Conservation (phyloP, 2,113 vertebrate species). For the Coptodon bakossiorum region DNA sequence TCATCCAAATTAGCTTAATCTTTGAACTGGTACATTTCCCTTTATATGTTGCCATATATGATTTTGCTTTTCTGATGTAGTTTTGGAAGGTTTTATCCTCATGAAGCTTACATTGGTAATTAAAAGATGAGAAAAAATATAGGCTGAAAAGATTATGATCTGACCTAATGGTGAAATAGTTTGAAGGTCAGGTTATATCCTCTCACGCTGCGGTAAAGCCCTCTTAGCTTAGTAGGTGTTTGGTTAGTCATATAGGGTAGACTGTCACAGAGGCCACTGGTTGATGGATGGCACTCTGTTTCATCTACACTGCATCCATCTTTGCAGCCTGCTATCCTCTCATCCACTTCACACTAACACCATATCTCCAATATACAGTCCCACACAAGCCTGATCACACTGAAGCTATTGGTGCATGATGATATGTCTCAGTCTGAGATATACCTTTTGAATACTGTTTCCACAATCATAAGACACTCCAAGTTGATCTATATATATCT, state of each 20-base stretch:
- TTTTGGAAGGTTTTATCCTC: background rate
- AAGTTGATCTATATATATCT: background rate
- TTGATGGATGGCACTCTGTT: conserved; percentile 38
- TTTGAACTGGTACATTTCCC: background rate
- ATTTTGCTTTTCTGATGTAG: background rate
- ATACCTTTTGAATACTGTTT: background rate
- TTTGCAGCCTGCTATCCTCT: conserved; percentile 20
- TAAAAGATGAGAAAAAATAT: background rate
- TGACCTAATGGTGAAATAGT: background rate
- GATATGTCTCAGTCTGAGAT: background rate
- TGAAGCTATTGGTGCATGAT: background rate
- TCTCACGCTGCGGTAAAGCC: background rate
- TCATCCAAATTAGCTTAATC: background rate
- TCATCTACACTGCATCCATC: conserved; percentile 21
- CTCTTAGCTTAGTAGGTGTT: background rate
- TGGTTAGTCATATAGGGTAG: background rate
- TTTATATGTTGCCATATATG: background rate
- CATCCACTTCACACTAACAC: background rate
- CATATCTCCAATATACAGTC: background rate
- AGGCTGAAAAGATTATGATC: background rate
- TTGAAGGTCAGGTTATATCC: background rate
- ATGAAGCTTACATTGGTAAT: conserved; percentile 10
- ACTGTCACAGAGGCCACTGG: conserved; percentile 7
- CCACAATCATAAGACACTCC: background rate
- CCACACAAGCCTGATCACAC: background rate